These are phyloP conservation scores for Ctenodactylus gundi DNA, from an alignment of 2,113 vertebrate species.

Conservation along the genomic window DNA sequence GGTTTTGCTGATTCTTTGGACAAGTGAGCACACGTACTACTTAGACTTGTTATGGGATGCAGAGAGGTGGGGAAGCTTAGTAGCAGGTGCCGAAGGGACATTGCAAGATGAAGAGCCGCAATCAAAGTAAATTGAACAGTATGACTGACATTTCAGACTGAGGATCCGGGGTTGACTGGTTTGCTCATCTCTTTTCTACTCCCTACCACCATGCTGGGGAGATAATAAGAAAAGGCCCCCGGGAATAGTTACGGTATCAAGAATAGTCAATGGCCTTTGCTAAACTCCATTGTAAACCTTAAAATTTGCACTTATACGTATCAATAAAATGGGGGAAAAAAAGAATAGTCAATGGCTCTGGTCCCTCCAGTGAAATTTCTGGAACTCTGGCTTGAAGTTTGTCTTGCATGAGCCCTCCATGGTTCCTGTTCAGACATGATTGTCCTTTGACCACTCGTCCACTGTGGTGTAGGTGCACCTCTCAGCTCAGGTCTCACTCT, in stretches of 20 bases:
- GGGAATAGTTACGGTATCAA: not conserved
- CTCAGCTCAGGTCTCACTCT: not conserved
- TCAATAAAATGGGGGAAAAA: no score
- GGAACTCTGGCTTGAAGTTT: not conserved
- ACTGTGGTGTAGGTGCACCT: not conserved
- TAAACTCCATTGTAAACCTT: no score
- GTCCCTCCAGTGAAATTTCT: not conserved
- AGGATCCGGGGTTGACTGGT: not conserved
- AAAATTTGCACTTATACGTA: no score
- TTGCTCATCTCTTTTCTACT: not conserved
- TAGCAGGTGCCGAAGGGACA: not conserved
- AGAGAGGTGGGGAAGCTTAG: not conserved
- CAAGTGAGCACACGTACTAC: not conserved
- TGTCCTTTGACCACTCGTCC: not conserved
- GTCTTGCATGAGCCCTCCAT: not conserved
- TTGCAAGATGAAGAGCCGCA: not conserved
- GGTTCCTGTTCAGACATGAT: not conserved
- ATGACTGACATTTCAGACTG: not conserved
- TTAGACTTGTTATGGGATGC: not conserved
- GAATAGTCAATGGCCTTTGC: not conserved
- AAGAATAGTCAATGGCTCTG: not conserved
- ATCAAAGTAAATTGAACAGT: not conserved
- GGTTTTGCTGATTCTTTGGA: not conserved
- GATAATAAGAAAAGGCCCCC: not conserved
- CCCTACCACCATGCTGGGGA: not conserved